A percentile compares a stretch with the other conserved stretches of the same genome.
Conservation (phyloP, 2,797 vertebrate genomes). For the Muraenolepis orangiensis region DNA sequence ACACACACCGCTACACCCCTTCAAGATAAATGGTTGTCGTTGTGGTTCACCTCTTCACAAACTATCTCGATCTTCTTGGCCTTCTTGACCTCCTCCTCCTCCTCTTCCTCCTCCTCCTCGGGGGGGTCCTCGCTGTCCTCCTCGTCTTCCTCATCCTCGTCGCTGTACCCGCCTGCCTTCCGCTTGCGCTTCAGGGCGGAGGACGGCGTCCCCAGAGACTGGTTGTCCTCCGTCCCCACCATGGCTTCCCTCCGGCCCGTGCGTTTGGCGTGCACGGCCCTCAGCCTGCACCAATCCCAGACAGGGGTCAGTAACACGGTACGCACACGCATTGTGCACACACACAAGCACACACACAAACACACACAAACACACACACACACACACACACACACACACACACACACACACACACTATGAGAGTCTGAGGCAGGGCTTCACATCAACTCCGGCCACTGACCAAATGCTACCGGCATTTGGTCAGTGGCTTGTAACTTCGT, state of each 20-base stretch:
- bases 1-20: background rate
- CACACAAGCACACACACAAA: background rate
- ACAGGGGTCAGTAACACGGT: constrained; percentile 7
- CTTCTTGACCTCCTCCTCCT: constrained; percentile 93
- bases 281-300: constrained; percentile 74
- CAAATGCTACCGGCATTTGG: too few species aligned
- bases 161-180: constrained; percentile 86
- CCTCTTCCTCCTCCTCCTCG: constrained; percentile 94
- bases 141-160: constrained; percentile 90
- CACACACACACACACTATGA: background rate
- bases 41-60: constrained; percentile 81
- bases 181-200: constrained; percentile 85
- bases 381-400: too few species aligned
- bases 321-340: background rate
- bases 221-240: constrained; percentile 83
- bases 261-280: constrained; percentile 91
- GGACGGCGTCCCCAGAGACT: constrained; percentile 78
- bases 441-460: too few species aligned
- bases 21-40: too few species aligned
- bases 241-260: constrained; percentile 87
- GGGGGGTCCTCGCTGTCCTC: constrained; percentile 93
- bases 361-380: too few species aligned
- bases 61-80: constrained; percentile 86
- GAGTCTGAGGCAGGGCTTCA: too few species aligned
- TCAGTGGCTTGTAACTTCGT: too few species aligned